Evolutionary conservation across 2,113 vertebrate genomes (phyloP).

Genomic region (Platysteira castanea): DNA sequence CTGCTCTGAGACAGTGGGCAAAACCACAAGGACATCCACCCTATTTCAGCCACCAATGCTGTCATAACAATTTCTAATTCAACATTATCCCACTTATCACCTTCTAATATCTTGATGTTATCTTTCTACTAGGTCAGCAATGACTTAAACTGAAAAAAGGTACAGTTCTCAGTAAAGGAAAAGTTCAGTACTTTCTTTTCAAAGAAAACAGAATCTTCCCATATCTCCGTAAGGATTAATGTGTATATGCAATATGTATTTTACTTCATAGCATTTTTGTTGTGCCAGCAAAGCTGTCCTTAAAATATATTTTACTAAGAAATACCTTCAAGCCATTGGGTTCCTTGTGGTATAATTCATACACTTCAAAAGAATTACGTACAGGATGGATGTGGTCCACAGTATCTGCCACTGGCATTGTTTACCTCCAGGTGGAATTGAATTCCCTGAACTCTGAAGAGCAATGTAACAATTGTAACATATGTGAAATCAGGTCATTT

Average conservation of each 20-base stretch:
- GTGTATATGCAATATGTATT: neutral
- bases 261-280: neutral
- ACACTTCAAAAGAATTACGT: slow-evolving; percentile 11
- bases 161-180: neutral
- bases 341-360: neutral
- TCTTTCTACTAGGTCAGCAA: neutral
- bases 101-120: neutral
- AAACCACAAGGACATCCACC: neutral
- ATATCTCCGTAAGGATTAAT: neutral
- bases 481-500: neutral
- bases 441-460: slow-evolving; percentile 39
- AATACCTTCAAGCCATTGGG: slow-evolving; percentile 9
- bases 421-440: slow-evolving; percentile 20
- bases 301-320: slow-evolving; percentile 37
- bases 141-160: neutral
- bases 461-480: neutral
- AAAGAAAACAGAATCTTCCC: neutral
- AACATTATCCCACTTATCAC: neutral
- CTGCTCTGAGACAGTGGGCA: neutral
- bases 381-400: neutral
- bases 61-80: neutral
- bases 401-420: slow-evolving; percentile 10
- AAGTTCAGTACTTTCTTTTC: neutral
- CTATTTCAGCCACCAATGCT: neutral
- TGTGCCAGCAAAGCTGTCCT: neutral